Evolutionary conservation across 2,797 vertebrate species (phyloP).

Genomic region (Siniperca scherzeri): DNA sequence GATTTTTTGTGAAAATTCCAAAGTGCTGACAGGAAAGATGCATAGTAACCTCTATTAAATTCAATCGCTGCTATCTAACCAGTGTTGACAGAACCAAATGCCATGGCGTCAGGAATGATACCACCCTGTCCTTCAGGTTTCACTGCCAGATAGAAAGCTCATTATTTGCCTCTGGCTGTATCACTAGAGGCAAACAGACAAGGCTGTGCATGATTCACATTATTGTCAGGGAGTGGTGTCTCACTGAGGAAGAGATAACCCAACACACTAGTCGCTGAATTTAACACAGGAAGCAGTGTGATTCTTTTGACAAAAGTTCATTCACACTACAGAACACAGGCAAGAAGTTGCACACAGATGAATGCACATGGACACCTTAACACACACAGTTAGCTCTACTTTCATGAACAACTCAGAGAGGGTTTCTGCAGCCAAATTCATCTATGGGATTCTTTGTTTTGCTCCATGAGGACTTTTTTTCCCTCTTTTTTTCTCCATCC

Average conservation of each 20-base stretch:
- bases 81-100: conserved; percentile 72
- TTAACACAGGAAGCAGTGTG: conserved; percentile 26
- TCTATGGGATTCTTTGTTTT: conserved; percentile 85
- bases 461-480: conserved; percentile 67
- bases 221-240: conserved; percentile 76
- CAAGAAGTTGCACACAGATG: conserved; percentile 27
- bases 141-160: conserved; percentile 69
- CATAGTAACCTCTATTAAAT: conserved; percentile 49
- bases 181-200: conserved; percentile 68
- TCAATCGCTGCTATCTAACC: conserved; percentile 59
- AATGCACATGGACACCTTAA: conserved; percentile 30
- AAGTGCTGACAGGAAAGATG: conserved; percentile 48
- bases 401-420: conserved; percentile 55
- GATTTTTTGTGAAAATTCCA: conserved; percentile 28
- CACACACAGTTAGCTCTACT: conserved; percentile 45
- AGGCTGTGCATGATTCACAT: conserved; percentile 79
- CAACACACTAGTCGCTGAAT: conserved; percentile 51
- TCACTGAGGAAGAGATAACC: conserved; percentile 57
- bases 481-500: conserved; percentile 56
- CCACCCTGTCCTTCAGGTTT: conserved; percentile 77
- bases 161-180: conserved; percentile 70
- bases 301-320: conserved; percentile 39
- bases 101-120: conserved; percentile 64
- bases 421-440: conserved; percentile 67
- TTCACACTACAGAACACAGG: conserved; percentile 6